Evolutionary conservation across 2,888 invertebrate genomes (phyloP), one percentile per base, ranked within the genome.

Genomic region (Drosophila monieri): DNA sequence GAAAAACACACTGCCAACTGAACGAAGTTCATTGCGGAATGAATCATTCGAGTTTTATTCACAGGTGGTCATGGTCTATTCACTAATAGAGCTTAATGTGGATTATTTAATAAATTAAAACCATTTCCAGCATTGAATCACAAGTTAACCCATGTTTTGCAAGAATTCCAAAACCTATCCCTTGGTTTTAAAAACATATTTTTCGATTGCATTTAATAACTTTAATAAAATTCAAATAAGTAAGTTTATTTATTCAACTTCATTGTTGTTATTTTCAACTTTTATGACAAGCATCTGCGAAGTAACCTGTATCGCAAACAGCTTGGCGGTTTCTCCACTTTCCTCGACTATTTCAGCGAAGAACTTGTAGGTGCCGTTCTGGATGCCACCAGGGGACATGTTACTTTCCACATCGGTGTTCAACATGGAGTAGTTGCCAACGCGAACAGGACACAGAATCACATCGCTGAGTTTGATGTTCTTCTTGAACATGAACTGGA

Each of bases 261-360:
- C 43, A 21, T 2, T 43, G 1, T 18, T 21, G 5, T 12, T 10
- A 21, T 21, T 43, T 18, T 18, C 12, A 9, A 6, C 2, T 3
- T 61, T 27, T 1, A 61, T 25, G 5, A 69, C 23, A 1, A 30
- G 25, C n/a, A 81, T 21, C 35, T 12, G n/a, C 3, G 73, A 53
- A 12, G 48, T 79, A 30, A 84, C 61, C 62, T 87, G 88, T 12
- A 84, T 1, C 6, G 88, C 66, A 35, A 84, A 79, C 3, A 84
- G 35, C 56, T 84, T 84, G 43, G 88, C 77, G 37, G 68, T 54
- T n/a, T 84, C 83, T 0, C 77, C 72, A 0, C 60, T 85, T 35
- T 58, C 64, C 43, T 84, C 83, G 3, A 79, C 65, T 5, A 85
- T 57, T 61, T 84, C 83, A 0, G 58, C 27, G 39, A 64, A 83